Base-by-base conservation (phyloP, 2,113 vertebrate genomes). In the Thryonomys swinderianus region DNA sequence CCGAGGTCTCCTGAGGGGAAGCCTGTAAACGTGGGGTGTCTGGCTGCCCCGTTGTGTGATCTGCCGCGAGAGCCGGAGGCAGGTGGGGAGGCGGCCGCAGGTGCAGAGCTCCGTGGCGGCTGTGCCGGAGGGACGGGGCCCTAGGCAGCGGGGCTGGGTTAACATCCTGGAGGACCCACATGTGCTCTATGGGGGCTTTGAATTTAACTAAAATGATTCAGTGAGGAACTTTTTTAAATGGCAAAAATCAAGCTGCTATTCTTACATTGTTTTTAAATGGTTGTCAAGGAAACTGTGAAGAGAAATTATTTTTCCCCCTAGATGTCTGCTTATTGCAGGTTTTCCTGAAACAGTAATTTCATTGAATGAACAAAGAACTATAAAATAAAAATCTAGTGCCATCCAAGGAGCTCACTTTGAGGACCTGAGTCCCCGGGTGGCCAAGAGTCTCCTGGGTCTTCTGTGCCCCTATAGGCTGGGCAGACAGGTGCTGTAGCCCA, bases 1-100 rank as follows among this genome's bases (percentile, higher is more conserved):
- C 98, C 83, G 96, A 97, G 96, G 96, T 97, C 98, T 98, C 97
- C 95, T 96, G 97, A 98, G 98, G 97, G 97, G 95, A 96, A 96
- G 97, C 93, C 97, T 96, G 97, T 97, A 97, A 98, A 92, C 37
- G 82, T 96, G 97, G 95, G 96, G 97, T 97, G 98, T 98, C 97
- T 98, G 96, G 96, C 95, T 97, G 95, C 97, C 96, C 96, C 94
- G 95, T 97, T 96, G 79, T 96, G 92, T 84, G 17, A 90, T 96
- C 95, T 96, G 83, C 97, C 89, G 59, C 87, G 74, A 83, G 34
- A 94, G 80, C 94, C 87, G 74, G 92, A 90, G 97, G 96, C 90
- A 95, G 92, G 78, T 94, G 92, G 82, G 92, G 74, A 62, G 81
- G 10, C 30, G 27, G 13, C 55, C 45, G 32, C 74, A 51, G 30